phyloP scores from a whole-genome alignment of 2,797 vertebrate species.

The Pseudochirops cupreus region DNA sequence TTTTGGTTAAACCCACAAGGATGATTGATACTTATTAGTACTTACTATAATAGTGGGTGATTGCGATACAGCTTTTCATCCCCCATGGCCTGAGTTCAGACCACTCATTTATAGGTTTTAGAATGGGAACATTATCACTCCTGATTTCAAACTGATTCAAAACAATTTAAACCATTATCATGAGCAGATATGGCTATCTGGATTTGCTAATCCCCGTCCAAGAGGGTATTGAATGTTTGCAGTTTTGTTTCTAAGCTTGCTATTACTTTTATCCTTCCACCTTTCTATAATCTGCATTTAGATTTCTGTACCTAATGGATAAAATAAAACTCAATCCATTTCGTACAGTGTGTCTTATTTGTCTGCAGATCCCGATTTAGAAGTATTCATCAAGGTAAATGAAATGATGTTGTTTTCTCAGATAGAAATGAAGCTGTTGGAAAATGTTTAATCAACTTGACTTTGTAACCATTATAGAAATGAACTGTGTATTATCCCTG shows the following conservation, averaged over 20 bases:
- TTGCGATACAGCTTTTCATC: constrained; percentile 37
- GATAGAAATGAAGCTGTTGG: constrained; percentile 54
- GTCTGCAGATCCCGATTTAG: constrained; percentile 42
- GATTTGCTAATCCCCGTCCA: constrained; percentile 51
- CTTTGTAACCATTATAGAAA: constrained; percentile 59
- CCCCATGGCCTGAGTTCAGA: constrained; percentile 48
- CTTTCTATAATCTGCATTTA: constrained; percentile 50
- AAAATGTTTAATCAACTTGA: constrained; percentile 63
- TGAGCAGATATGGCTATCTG: constrained; percentile 31
- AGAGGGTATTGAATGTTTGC: constrained; percentile 47
- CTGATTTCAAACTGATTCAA: constrained; percentile 59
- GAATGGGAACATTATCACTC: constrained; percentile 40
- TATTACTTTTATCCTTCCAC: constrained; percentile 56
- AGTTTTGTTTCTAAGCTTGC: constrained; percentile 55
- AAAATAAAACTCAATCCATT: constrained; percentile 47
- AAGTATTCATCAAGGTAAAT: constrained; percentile 62
- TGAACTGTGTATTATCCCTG: constrained; percentile 56
- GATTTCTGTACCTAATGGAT: constrained; percentile 60
- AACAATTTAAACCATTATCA: constrained; percentile 52
- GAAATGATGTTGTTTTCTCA: constrained; percentile 52
- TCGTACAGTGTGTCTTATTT: constrained; percentile 38
- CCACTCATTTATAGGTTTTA: constrained; percentile 47
- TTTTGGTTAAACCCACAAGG: constrained; percentile 50
- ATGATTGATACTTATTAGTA: constrained; percentile 48
- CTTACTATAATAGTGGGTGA: constrained; percentile 42